Conservation (phyloP, 1,140 invertebrate genomes). For the Eueides isabella region DNA sequence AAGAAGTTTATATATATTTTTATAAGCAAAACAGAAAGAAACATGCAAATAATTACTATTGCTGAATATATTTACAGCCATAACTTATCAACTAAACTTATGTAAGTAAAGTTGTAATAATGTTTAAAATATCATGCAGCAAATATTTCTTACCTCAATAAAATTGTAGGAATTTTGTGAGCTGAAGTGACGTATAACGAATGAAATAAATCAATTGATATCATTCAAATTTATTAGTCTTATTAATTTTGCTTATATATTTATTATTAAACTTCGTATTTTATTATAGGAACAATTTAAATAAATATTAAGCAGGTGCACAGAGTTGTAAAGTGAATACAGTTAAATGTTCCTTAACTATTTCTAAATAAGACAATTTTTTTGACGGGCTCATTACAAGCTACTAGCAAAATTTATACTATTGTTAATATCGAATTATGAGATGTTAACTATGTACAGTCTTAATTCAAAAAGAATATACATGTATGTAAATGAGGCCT, state of each 20-base stretch:
- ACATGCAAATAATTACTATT: not conserved
- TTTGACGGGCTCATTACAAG: not conserved
- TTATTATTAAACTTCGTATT: not conserved
- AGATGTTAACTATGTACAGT: not conserved
- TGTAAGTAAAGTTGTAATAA: no score
- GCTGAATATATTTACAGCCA: not conserved
- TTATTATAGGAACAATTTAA: not conserved
- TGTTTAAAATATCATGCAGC: not conserved
- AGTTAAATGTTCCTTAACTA: not conserved
- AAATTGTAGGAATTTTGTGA: conserved; percentile 2
- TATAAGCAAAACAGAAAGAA: not conserved
- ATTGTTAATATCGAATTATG: not conserved
- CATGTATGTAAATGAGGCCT: no score
- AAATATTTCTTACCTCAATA: conserved; percentile 14
- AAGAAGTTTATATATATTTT: not conserved
- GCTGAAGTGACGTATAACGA: not conserved
- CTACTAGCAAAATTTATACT: not conserved
- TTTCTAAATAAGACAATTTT: not conserved
- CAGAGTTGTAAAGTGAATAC: not conserved
- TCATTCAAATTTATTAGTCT: not conserved
- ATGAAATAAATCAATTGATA: not conserved
- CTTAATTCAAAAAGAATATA: not conserved
- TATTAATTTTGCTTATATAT: not conserved
- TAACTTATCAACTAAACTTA: no score
- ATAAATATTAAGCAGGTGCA: not conserved